Conservation (phyloP, 1,140 invertebrate species). For the Ceratitis capitata region DNA sequence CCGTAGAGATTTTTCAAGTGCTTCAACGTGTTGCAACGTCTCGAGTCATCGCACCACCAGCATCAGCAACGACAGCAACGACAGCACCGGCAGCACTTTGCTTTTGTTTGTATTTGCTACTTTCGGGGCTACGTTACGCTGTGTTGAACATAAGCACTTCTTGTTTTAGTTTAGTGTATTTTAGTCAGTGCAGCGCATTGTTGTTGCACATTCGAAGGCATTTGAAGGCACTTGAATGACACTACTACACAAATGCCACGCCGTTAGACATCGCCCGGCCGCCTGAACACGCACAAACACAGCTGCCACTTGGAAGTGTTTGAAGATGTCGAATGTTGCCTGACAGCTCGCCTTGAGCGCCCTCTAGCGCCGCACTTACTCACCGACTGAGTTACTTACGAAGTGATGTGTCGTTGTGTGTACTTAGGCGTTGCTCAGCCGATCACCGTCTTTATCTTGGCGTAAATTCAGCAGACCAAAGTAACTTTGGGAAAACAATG, state of each 20-base stretch:
- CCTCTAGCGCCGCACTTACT: not conserved
- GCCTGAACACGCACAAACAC: too few species aligned
- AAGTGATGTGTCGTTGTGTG: not conserved
- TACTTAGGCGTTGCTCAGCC: not conserved
- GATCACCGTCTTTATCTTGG: not conserved
- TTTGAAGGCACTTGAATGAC: not conserved
- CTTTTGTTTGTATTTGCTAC: not conserved
- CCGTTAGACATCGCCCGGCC: not conserved
- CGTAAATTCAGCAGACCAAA: not conserved
- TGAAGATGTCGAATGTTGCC: not conserved
- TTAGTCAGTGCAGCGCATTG: not conserved
- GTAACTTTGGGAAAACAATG: conserved; percentile 20
- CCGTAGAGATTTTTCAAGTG: not conserved
- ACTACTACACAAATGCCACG: not conserved
- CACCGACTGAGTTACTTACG: too few species aligned
- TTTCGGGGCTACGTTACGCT: not conserved
- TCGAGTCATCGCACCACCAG: conserved; percentile 30
- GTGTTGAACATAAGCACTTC: not conserved
- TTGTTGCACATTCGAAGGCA: not conserved
- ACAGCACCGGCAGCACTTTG: too few species aligned
- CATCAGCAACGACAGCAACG: too few species aligned
- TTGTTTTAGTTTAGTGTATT: not conserved
- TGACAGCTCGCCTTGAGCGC: not conserved
- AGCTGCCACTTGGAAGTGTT: too few species aligned
- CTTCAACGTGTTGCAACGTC: conserved; percentile 16